A percentile compares a stretch with the other conserved stretches of the same genome.
These are phyloP conservation scores for Garra rufa DNA, from an alignment of 2,113 vertebrate species.

Conservation along the genomic window DNA sequence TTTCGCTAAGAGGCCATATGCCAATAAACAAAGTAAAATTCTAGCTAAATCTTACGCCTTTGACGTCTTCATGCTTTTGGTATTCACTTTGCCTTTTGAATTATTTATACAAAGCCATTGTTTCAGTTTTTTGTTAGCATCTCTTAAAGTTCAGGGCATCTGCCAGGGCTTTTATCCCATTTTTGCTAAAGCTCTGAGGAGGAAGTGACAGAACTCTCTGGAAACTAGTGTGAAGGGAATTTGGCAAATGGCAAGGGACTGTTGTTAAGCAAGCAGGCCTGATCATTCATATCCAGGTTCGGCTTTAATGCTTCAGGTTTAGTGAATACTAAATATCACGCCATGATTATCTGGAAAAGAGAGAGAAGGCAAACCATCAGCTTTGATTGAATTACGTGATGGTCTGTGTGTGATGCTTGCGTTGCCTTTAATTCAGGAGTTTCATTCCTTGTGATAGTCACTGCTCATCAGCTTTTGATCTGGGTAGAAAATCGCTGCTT, in stretches of 20 bases:
- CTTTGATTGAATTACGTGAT: slow-evolving; percentile 51
- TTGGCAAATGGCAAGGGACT: neutral
- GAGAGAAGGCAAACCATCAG: slow-evolving; percentile 54
- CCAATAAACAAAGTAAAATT: neutral
- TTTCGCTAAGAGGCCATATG: neutral
- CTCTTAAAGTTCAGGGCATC: neutral
- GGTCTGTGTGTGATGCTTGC: slow-evolving; percentile 38
- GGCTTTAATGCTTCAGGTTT: neutral
- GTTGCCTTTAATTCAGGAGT: slow-evolving; percentile 29
- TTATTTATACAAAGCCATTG: neutral
- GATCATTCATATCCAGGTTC: neutral
- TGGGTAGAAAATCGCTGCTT: neutral
- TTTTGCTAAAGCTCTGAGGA: neutral
- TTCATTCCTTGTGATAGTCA: neutral
- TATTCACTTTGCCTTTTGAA: neutral
- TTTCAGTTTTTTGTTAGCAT: slow-evolving; percentile 9
- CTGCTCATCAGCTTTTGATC: neutral
- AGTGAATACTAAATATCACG: slow-evolving; percentile 56
- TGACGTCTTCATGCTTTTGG: neutral
- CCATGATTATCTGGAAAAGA: slow-evolving; percentile 52
- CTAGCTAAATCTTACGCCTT: neutral
- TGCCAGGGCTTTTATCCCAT: neutral
- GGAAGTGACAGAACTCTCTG: neutral
- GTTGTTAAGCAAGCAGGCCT: neutral
- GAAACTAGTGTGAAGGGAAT: neutral